phyloP scores from a whole-genome alignment of 35 echinoderm and acorn worm genomes.

The Eucidaris tribuloides region DNA sequence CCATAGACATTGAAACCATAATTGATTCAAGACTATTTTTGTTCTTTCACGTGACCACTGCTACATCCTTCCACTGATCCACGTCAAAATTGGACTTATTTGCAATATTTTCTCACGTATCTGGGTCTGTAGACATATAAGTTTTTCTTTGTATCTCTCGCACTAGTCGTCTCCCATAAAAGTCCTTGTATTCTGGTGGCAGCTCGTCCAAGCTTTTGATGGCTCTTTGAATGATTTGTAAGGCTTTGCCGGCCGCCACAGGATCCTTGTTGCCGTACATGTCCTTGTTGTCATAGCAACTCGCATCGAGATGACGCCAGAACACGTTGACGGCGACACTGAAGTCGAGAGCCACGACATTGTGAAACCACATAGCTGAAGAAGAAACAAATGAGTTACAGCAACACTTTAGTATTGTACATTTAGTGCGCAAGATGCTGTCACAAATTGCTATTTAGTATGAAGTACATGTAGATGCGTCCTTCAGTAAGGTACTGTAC shows the following conservation, averaged over 20 bases:
- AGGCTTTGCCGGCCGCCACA: constrained; percentile 70
- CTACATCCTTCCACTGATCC: not conserved
- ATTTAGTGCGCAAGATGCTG: too few species aligned
- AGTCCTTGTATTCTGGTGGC: constrained; percentile 87
- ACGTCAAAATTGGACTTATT: not conserved
- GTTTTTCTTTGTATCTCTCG: constrained; percentile 72
- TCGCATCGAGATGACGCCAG: constrained; percentile 73
- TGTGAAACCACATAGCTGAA: constrained; percentile 97
- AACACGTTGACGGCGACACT: constrained; percentile 97
- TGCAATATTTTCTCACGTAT: constrained; percentile 2
- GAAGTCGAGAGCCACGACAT: constrained; percentile 82
- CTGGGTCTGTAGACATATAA: not conserved
- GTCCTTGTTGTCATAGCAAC: constrained; percentile 87
- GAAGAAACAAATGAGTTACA: too few species aligned
- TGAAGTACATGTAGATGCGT: too few species aligned
- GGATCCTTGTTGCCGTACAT: constrained; percentile 96
- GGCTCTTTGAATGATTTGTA: constrained; percentile 78
- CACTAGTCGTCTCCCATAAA: constrained; percentile 96
- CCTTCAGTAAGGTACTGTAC: too few species aligned
- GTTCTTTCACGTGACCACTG: not conserved
- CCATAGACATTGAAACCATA: not conserved
- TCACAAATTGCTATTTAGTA: too few species aligned
- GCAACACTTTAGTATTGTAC: too few species aligned
- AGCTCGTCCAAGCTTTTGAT: constrained; percentile 83
- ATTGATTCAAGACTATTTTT: not conserved